Base-by-base conservation (phyloP, 2,797 vertebrate genomes). In the Darevskia nairensis region DNA sequence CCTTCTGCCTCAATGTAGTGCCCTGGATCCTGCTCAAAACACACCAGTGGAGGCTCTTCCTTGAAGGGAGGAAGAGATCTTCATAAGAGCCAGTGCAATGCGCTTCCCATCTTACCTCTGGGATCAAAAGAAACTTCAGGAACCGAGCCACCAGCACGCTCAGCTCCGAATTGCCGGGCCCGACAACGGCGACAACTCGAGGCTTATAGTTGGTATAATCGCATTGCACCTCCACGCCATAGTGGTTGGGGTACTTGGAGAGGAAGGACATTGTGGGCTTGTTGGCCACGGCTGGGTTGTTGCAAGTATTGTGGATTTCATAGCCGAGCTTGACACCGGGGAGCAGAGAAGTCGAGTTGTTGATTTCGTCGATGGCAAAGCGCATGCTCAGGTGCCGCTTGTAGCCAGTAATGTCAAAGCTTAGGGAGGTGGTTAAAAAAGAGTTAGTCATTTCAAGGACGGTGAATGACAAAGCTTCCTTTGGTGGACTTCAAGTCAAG, bases 241-340 rank as follows among this genome's bases (percentile, higher is more conserved):
- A 29, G n/a, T 86, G 11, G 3, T 35, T 59, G 21, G 90, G 13
- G 29, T 80, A 61, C 50, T 35, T 41, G n/a, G 83, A 41, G 50
- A 88, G 46, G 83, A 85, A 85, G 71, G 46, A 39, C 11, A 85
- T 13, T 1, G 83, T 13, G 1, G 88, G 88, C 68, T 83, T 85
- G 29, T 81, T 41, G 6, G 79, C 35, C 77, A 90, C 75, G 32
- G 84, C 41, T 15, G 39, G 32, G 13, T 61, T 41, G 15, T 61
- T 41, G 71, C 92, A 93, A 19, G 92, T 85, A 66, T 93, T 87
- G 61, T 91, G 88, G 64, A 93, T 89, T 85, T 93, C 92, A 69
- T 92, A 93, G 59, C 92, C 92, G 32, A 93, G 76, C 17, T 44
- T 85, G 44, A 92, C 82, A 39, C 86, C 91, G 2, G 90, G 88